phyloP scores from a whole-genome alignment of 1,140 invertebrate genomes.

The Aphaenogaster rudis region DNA sequence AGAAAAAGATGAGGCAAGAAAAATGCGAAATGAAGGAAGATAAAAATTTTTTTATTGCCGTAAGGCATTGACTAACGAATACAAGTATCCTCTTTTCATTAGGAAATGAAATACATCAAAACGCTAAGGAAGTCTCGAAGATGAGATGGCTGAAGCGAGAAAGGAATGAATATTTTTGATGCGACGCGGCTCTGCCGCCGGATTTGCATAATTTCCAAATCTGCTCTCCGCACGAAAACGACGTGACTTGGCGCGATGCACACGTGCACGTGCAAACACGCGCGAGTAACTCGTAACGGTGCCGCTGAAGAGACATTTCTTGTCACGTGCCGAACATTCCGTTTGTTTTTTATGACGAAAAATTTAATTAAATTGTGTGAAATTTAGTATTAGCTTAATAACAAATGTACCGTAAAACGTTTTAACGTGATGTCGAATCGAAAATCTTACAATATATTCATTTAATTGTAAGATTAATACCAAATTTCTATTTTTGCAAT shows the following conservation, averaged over 20 bases:
- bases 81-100: not conserved
- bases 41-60: not conserved
- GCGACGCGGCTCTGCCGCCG: conserved; percentile 68
- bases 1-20: not conserved
- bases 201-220: conserved; percentile 85
- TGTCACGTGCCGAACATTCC: conserved; percentile 49
- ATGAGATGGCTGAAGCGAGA: conserved; percentile 17
- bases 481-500: not conserved
- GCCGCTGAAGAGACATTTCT: conserved; percentile 12
- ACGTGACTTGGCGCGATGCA: conserved; percentile 76
- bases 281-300: conserved; percentile 13
- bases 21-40: not conserved
- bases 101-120: conserved; percentile 22
- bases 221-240: conserved; percentile 76
- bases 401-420: not conserved
- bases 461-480: not conserved
- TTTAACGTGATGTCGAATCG: not conserved
- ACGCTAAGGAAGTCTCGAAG: not conserved
- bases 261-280: conserved; percentile 2
- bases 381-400: not conserved
- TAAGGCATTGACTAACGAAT: not conserved
- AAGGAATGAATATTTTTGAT: conserved; percentile 80
- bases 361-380: conserved; percentile 19
- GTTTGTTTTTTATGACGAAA: not conserved
- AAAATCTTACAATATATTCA: not conserved